These are phyloP conservation scores for Acanthococcus lagerstroemiae DNA, from an alignment of 2,888 invertebrate species.

Conservation along the genomic window DNA sequence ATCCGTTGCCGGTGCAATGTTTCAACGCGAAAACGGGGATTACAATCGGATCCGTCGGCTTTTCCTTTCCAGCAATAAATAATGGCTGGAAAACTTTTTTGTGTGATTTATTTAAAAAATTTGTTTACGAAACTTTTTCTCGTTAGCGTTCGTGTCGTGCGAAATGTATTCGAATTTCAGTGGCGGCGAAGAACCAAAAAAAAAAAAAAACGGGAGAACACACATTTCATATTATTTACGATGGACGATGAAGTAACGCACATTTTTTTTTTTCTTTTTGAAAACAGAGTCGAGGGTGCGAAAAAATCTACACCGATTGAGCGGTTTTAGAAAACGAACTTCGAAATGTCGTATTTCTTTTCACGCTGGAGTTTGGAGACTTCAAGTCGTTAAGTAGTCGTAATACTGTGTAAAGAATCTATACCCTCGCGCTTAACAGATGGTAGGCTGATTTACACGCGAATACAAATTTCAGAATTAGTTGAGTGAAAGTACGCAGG, in stretches of 20 bases:
- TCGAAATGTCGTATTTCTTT: too few species aligned
- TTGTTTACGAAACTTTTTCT: conserved; percentile 7
- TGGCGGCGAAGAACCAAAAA: background rate
- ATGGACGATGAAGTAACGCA: background rate
- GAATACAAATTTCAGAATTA: too few species aligned
- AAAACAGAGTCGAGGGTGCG: background rate
- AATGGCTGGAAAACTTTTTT: background rate
- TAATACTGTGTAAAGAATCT: too few species aligned
- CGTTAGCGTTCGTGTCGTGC: background rate
- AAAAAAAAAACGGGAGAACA: background rate
- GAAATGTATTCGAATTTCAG: background rate
- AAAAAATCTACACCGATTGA: background rate
- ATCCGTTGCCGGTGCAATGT: background rate
- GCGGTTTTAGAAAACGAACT: too few species aligned
- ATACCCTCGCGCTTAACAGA: too few species aligned
- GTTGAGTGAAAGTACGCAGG: too few species aligned
- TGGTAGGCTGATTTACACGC: too few species aligned
- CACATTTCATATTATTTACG: background rate
- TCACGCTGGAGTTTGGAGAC: too few species aligned
- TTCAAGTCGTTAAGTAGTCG: too few species aligned
- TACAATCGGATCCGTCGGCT: background rate
- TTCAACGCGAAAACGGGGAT: background rate
- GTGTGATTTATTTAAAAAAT: conserved; percentile 9
- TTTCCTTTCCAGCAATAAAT: background rate
- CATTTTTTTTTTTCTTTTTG: background rate